Percentiles rank a stretch among this genome's conserved stretches.
These are phyloP conservation scores for Tragelaphus eurycerus DNA, from an alignment of 2,797 vertebrate genomes.

Conservation along the genomic window DNA sequence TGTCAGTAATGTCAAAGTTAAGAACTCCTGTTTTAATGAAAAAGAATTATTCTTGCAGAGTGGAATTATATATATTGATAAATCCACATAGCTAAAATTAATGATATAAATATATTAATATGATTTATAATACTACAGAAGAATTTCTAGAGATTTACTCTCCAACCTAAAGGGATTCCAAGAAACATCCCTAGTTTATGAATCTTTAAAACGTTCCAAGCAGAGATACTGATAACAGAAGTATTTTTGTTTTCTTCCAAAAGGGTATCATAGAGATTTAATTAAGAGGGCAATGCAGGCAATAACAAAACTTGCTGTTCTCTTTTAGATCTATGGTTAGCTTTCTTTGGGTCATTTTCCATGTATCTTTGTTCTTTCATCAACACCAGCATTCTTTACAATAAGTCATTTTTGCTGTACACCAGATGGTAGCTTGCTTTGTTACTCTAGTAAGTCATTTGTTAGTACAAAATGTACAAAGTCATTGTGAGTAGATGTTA, in stretches of 20 bases:
- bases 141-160: not conserved
- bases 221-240: not conserved
- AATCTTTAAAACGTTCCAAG: not conserved
- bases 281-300: not conserved
- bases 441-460: not conserved
- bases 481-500: not conserved
- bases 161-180: not conserved
- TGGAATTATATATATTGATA: not conserved
- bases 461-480: not conserved
- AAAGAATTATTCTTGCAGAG: not conserved
- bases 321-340: not conserved
- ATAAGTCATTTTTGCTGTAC: not conserved
- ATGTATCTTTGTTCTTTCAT: not conserved
- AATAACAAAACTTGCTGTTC: not conserved
- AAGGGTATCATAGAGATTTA: not conserved
- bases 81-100: not conserved
- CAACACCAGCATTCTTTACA: not conserved
- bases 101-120: not conserved
- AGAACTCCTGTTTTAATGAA: not conserved
- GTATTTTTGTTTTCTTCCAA: slow-evolving; percentile 22
- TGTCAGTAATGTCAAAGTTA: not conserved
- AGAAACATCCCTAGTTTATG: not conserved
- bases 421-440: not conserved
- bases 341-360: not conserved
- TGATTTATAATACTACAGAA: not conserved